These are phyloP conservation scores for Aulostomus chinensis DNA, from an alignment of 2,797 vertebrate genomes.

Conservation along the genomic window DNA sequence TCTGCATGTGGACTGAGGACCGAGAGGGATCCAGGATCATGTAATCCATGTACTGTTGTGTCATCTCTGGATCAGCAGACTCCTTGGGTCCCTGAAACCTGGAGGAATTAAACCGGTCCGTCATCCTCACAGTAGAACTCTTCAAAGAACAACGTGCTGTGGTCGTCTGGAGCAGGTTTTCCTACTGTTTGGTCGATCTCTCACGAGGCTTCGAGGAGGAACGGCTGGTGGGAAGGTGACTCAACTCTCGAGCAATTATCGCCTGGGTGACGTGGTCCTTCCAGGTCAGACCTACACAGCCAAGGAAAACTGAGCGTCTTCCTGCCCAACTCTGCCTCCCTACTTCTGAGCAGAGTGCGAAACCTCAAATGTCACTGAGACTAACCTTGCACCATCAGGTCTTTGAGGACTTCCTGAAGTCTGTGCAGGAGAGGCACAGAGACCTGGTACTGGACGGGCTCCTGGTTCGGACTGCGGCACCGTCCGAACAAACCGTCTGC, in stretches of 20 bases:
- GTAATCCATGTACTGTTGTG: conserved; percentile 87
- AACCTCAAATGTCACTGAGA: neutral
- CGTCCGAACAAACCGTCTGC: conserved; percentile 94
- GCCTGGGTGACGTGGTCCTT: conserved; percentile 90
- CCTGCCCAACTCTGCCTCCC: neutral
- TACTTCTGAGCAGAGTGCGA: neutral
- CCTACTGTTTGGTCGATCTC: conserved; percentile 46
- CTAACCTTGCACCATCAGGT: conserved; percentile 92
- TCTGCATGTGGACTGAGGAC: conserved; percentile 80
- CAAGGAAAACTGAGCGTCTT: neutral
- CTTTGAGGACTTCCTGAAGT: conserved; percentile 88
- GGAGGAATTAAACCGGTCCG: too few species aligned
- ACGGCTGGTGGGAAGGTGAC: conserved; percentile 81
- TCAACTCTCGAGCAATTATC: conserved; percentile 89
- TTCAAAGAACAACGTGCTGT: too few species aligned
- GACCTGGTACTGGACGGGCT: conserved; percentile 85
- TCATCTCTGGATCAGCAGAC: conserved; percentile 55
- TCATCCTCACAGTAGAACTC: too few species aligned
- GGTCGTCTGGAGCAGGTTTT: neutral
- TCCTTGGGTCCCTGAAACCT: conserved; percentile 19
- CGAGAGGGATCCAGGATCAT: conserved; percentile 78
- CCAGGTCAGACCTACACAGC: conserved; percentile 89
- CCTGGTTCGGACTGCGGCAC: conserved; percentile 81
- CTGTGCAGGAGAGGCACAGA: conserved; percentile 87
- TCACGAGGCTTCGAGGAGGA: conserved; percentile 20